Evolutionary conservation across 1,140 invertebrate genomes (phyloP), one percentile per base, ranked within the genome.

Genomic region (Papilio aristodemus): DNA sequence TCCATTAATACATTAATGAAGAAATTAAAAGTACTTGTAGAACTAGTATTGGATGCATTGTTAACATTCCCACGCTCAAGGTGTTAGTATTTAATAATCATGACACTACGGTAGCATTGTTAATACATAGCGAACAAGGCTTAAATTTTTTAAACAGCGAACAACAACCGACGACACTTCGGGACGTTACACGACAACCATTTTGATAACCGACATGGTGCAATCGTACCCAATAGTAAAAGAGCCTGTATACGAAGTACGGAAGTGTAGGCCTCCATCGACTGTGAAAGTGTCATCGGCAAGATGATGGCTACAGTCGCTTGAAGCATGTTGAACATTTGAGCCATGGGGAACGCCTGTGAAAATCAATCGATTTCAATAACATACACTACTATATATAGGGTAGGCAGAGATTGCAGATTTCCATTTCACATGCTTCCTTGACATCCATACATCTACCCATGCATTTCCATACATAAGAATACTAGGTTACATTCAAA

Each of bases 221-320:
- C 79, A 73, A 77, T 86, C 86, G 79, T 89, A 90, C 88, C 88
- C 79, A 83, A 73, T 67, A 83, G 67, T 80, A 88, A 82, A 67
- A 88, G 69, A 54, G 71, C 75, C 76, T 90, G 74, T 71, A 90
- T 82, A 70, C 87, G 85, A 17, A 67, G 80, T 60, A 90, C 69
- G 72, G 86, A 84, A 62, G 78, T 76, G 78, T 76, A 79, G n/a
- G 79, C 70, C 77, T 90, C 88, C 84, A 87, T 84, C 66, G 71
- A 68, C 67, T 83, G 87, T 70, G 95, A 93, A 1, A 97, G 91
- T 7, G 93, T 94, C 71, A 93, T 88, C 0, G 96, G 96, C 84
- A 96, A 94, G 76, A 93, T 93, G 25, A 96, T 93, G 6, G 95
- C 94, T 73, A 91, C 54, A 59, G 83, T 81, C 62, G 76, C 73